phyloP scores from a whole-genome alignment of 2,888 invertebrate species.

The Lissocephala sabroskyi region DNA sequence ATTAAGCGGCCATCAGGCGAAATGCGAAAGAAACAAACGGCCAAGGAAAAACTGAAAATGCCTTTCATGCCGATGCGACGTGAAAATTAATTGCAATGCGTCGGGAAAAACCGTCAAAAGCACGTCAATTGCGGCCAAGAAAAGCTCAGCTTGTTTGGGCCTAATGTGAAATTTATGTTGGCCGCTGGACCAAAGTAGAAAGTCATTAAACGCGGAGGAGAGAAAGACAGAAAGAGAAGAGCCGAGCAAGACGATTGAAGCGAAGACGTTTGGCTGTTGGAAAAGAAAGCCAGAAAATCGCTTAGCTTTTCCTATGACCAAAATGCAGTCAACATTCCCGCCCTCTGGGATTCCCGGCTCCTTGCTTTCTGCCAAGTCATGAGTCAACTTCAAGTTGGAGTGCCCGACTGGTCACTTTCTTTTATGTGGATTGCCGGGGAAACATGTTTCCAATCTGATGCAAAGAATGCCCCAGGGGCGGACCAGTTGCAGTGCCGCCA shows the following conservation, averaged over 20 bases:
- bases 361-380: slow-evolving; percentile 11
- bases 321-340: too few relatives aligned
- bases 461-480: not conserved
- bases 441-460: too few relatives aligned
- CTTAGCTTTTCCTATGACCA: too few relatives aligned
- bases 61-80: slow-evolving; percentile 18
- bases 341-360: too few relatives aligned
- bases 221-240: not conserved
- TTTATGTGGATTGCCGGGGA: not conserved
- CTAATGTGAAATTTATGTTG: slow-evolving; percentile 63
- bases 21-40: too few relatives aligned
- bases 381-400: slow-evolving; percentile 3
- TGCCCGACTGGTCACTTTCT: slow-evolving; percentile 4
- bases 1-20: not conserved
- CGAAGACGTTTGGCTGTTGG: slow-evolving; percentile 6
- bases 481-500: slow-evolving; percentile 7
- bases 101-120: too few relatives aligned
- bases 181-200: slow-evolving; percentile 6
- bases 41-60: too few relatives aligned
- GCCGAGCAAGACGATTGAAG: not conserved
- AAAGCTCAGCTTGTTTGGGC: slow-evolving; percentile 24
- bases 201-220: slow-evolving; percentile 7
- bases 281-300: slow-evolving; percentile 54
- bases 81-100: slow-evolving; percentile 47
- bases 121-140: too few relatives aligned